Conservation (phyloP, 1,140 invertebrate species). For the Drosophila lowei region DNA sequence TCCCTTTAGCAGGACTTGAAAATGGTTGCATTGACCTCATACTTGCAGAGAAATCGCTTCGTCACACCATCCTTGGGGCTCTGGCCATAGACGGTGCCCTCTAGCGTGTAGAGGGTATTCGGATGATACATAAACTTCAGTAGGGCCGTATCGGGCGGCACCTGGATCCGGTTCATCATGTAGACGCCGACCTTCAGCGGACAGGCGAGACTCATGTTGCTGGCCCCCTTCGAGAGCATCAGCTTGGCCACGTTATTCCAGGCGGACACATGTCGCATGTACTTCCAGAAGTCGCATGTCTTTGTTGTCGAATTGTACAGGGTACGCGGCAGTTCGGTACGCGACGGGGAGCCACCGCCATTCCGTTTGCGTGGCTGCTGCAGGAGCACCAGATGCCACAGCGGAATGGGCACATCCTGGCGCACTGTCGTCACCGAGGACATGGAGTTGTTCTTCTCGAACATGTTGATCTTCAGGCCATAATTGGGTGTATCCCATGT, state of each 20-base stretch:
- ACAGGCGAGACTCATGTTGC: conserved; percentile 71
- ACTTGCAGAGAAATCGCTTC: conserved; percentile 44
- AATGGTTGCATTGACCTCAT: conserved; percentile 73
- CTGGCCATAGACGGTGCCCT: conserved; percentile 55
- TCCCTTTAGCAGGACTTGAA: conserved; percentile 53
- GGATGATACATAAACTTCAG: conserved; percentile 76
- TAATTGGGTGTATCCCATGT: conserved; percentile 62
- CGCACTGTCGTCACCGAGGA: conserved; percentile 63
- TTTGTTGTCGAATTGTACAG: conserved; percentile 67
- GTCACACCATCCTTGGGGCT: conserved; percentile 48
- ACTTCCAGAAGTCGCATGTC: conserved; percentile 72
- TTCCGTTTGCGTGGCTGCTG: conserved; percentile 46
- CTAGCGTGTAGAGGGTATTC: conserved; percentile 63
- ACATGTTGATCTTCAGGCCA: conserved; percentile 44
- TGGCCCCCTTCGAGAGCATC: conserved; percentile 54
- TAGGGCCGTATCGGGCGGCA: conserved; percentile 68
- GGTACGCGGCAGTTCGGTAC: conserved; percentile 43
- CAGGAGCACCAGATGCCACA: conserved; percentile 62
- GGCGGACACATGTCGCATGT: conserved; percentile 60
- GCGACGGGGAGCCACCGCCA: background rate
- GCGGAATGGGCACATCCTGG: conserved; percentile 59
- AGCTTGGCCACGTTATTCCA: conserved; percentile 66
- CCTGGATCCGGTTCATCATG: conserved; percentile 64
- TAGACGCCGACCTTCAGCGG: conserved; percentile 65
- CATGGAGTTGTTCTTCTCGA: conserved; percentile 63